These are phyloP conservation scores for Neolamprologus fasciatus DNA, from an alignment of 2,113 vertebrate genomes.

Conservation along the genomic window DNA sequence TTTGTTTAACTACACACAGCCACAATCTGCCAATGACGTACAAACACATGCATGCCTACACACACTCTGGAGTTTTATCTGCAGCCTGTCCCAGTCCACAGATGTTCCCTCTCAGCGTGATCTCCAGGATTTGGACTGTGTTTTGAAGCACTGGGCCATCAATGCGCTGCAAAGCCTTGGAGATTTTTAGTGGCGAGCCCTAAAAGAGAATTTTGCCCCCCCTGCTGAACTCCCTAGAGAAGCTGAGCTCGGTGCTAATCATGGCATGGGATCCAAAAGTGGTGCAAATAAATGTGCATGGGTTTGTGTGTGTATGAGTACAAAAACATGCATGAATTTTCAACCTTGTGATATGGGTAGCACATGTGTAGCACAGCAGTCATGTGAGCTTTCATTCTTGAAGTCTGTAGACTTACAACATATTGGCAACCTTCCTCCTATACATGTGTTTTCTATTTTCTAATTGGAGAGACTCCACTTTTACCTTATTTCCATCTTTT, in stretches of 20 bases:
- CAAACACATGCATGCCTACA: neutral
- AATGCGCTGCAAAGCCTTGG: slow-evolving; percentile 44
- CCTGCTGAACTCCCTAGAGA: slow-evolving; percentile 28
- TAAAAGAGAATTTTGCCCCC: slow-evolving; percentile 38
- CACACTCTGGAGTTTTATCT: slow-evolving; percentile 19
- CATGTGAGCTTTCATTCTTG: neutral
- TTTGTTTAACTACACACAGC: neutral
- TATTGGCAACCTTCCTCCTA: neutral
- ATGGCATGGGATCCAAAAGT: neutral
- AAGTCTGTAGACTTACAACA: neutral
- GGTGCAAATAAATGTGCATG: neutral
- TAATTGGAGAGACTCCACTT: slow-evolving; percentile 8
- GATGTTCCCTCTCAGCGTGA: slow-evolving; percentile 63
- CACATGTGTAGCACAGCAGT: neutral
- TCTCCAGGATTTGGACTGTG: slow-evolving; percentile 48
- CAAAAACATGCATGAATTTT: neutral
- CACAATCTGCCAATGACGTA: neutral
- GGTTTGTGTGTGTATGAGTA: neutral
- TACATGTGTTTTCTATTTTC: slow-evolving; percentile 19
- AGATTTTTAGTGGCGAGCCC: slow-evolving; percentile 44
- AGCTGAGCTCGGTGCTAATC: slow-evolving; percentile 16
- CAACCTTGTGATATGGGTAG: neutral
- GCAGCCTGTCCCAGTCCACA: slow-evolving; percentile 23
- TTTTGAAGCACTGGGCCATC: slow-evolving; percentile 52
- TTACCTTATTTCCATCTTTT: neutral